Conservation (phyloP, 2,113 vertebrate genomes). For the Arenaria interpres region DNA sequence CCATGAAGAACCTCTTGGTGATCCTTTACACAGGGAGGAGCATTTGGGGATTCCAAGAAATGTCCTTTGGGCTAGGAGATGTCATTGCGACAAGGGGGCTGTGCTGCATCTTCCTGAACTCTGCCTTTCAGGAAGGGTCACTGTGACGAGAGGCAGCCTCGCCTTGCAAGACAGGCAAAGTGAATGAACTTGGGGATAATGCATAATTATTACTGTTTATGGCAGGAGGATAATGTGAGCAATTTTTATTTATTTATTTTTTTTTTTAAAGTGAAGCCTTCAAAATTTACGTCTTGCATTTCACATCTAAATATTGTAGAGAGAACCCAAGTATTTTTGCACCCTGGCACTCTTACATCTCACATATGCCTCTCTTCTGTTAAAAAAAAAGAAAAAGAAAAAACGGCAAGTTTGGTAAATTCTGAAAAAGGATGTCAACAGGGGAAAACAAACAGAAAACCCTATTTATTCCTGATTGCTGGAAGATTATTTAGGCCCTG, state of each 20-base stretch:
- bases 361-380: background rate
- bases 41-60: background rate
- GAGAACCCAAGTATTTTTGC: background rate
- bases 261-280: background rate
- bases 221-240: background rate
- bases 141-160: background rate
- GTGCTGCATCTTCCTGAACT: fast-evolving
- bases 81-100: background rate
- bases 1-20: background rate
- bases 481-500: background rate
- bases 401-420: background rate
- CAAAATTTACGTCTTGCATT: background rate
- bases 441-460: background rate
- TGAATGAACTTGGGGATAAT: background rate
- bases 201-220: background rate
- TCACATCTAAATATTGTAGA: background rate
- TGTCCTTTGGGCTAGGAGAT: background rate
- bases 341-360: background rate
- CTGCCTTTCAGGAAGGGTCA: background rate
- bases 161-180: background rate
- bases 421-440: background rate
- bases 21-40: background rate
- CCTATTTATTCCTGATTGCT: background rate
- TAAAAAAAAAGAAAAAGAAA: background rate
- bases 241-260: background rate